A percentile compares a stretch with the other conserved stretches of the same genome.
Conservation (phyloP, 2,797 vertebrate genomes). For the Sebastes itinus region DNA sequence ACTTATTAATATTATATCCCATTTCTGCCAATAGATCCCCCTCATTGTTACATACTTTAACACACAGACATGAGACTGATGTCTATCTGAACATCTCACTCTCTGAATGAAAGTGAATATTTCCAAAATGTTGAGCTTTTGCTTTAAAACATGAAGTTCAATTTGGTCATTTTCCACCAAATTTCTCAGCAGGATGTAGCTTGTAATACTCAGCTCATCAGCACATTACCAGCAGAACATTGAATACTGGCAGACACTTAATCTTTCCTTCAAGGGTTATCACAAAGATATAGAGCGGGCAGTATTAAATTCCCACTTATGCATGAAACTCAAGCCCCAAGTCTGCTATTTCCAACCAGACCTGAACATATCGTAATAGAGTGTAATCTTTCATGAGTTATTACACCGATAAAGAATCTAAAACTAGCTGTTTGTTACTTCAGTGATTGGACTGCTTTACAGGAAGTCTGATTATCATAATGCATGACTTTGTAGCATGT, state of each 20-base stretch:
- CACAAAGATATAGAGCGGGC: background rate
- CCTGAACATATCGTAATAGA: background rate
- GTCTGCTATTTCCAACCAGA: background rate
- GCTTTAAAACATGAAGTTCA: background rate
- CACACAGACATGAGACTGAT: background rate
- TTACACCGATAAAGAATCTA: background rate
- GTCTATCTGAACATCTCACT: background rate
- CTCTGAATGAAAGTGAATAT: background rate
- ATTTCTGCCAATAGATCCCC: no score
- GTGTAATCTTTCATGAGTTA: background rate
- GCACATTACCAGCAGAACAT: background rate
- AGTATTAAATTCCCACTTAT: background rate
- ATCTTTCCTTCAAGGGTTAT: slow-evolving; percentile 17
- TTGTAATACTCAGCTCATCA: background rate
- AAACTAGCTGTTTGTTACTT: background rate
- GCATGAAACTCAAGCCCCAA: background rate
- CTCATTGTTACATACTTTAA: background rate
- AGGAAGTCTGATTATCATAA: background rate
- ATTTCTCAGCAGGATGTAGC: background rate
- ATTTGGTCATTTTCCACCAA: background rate
- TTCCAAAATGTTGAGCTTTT: background rate
- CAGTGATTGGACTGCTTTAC: background rate
- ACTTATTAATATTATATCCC: no score
- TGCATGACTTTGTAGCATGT: background rate
- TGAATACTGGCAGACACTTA: background rate